Evolutionary conservation across 2,113 vertebrate species (phyloP), one percentile per base, ranked within the genome.

Genomic region (Zonotrichia leucophrys): DNA sequence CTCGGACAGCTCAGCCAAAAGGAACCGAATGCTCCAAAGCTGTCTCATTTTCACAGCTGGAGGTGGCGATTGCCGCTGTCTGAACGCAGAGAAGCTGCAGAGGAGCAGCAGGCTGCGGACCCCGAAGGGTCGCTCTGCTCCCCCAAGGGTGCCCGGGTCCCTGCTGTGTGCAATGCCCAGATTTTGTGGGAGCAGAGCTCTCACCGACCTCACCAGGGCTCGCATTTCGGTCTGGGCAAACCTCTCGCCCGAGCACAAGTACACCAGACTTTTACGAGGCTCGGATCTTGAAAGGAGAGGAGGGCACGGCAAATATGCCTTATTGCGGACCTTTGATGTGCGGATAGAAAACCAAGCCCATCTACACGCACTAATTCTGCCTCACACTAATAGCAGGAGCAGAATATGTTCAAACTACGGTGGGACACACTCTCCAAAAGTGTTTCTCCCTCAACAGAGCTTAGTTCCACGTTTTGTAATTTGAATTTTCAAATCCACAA

Each of bases 401-500:
- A 78, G 78, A 44, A 53, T 39, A 6, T 4, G 2, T 56, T 52
- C 37, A 53, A 85, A 35, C 11, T 23, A 7, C 22, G 5, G 33
- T 1, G 50, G 49, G 67, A 69, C 50, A 17, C 15, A 0, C 23
- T 33, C 30, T 64, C 79, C 35, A 7, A 73, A 59, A 11, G 28
- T 15, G 5, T 10, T 41, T 10, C 15, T 14, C 15, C 16, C 31
- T 5, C 67, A 27, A 7, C 30, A 11, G 31, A 68, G 77, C 53
- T 56, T 62, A 69, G 89, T 69, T 85, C 87, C 91, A 30, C 50
- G 33, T 82, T 88, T 55, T 83, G 68, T 35, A 79, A 89, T 89
- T 96, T 75, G 76, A 95, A 66, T 91, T 92, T 97, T 95, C 89
- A 79, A 62, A 62, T n/a, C 64, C 94, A 62, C 76, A 67, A 79